A percentile compares a stretch with the other conserved stretches of the same genome.
Conservation (phyloP, 2,113 vertebrate species). For the Lucifuga dentata region DNA sequence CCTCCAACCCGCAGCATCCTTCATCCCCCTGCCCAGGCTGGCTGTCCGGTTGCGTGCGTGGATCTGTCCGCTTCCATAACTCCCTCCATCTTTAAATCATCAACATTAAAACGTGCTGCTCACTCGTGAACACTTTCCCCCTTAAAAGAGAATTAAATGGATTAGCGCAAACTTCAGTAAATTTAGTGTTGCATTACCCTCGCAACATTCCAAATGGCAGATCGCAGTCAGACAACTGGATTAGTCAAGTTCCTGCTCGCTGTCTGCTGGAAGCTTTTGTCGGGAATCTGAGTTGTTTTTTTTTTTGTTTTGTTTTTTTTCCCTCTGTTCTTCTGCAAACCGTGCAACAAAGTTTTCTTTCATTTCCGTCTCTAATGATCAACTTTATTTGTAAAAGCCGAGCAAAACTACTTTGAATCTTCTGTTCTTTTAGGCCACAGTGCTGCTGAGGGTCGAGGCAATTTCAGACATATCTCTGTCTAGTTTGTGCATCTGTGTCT, state of each 20-base stretch:
- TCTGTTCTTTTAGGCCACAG: constrained; percentile 17
- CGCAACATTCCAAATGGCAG: constrained; percentile 73
- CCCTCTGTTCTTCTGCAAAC: constrained; percentile 3
- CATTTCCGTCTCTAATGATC: constrained; percentile 32
- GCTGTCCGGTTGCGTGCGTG: constrained; percentile 19
- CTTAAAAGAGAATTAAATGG: constrained; percentile 83
- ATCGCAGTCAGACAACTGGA: constrained; percentile 63
- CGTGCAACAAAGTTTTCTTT: constrained; percentile 44
- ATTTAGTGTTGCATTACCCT: constrained; percentile 69
- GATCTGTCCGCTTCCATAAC: constrained; percentile 65
- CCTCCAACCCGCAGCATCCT: constrained; percentile 32
- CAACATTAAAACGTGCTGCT: constrained; percentile 73
- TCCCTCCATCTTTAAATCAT: constrained; percentile 75
- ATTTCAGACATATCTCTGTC: constrained; percentile 45
- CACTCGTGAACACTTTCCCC: constrained; percentile 76
- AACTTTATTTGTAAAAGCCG: constrained; percentile 45
- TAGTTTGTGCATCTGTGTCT: constrained; percentile 51
- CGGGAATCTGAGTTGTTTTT: constrained; percentile 33
- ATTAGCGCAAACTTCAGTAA: constrained; percentile 84
- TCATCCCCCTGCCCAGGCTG: constrained; percentile 6
- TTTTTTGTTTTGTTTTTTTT: no score
- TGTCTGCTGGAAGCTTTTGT: constrained; percentile 44
- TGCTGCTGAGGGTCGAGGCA: constrained; percentile 2
- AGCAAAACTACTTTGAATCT: constrained; percentile 45
- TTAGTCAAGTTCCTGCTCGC: constrained; percentile 55